Percentiles rank a stretch among this genome's conserved stretches.
These are phyloP conservation scores for Radopholus similis DNA, from an alignment of 1,140 invertebrate species.

Conservation along the genomic window DNA sequence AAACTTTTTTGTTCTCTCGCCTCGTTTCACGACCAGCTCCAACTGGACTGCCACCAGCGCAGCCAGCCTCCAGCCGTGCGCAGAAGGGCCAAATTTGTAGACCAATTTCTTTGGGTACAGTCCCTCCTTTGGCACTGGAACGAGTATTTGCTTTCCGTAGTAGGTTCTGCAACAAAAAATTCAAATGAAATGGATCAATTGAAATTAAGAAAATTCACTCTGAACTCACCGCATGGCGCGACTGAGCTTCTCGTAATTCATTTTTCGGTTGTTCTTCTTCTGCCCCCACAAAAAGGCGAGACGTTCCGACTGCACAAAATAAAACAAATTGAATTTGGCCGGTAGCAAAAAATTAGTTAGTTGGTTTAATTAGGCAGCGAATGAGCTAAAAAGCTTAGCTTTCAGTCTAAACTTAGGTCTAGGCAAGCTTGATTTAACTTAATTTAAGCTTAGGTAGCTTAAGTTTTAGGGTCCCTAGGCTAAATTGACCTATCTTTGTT, in stretches of 20 bases:
- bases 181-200: not conserved
- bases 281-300: constrained; percentile 71
- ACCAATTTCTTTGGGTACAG: constrained; percentile 62
- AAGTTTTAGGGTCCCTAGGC: too few relatives aligned
- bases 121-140: constrained; percentile 64
- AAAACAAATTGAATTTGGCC: too few relatives aligned
- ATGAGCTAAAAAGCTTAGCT: too few relatives aligned
- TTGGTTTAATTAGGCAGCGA: too few relatives aligned
- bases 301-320: constrained; percentile 17
- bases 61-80: constrained; percentile 45
- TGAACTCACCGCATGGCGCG: constrained; percentile 78
- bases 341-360: too few relatives aligned
- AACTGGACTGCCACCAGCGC: not conserved
- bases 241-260: constrained; percentile 92
- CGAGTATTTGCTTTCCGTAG: constrained; percentile 63
- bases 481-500: too few relatives aligned
- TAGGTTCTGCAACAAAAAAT: constrained; percentile 62
- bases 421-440: too few relatives aligned
- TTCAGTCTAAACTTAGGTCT: too few relatives aligned
- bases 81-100: constrained; percentile 63
- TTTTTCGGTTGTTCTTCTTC: constrained; percentile 77
- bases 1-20: not conserved
- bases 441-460: too few relatives aligned
- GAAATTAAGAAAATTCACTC: too few relatives aligned
- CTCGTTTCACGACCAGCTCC: not conserved